A percentile compares a stretch with the other conserved stretches of the same genome.
Conservation (phyloP, 2,888 invertebrate genomes). For the Coelogynopora nodosa region DNA sequence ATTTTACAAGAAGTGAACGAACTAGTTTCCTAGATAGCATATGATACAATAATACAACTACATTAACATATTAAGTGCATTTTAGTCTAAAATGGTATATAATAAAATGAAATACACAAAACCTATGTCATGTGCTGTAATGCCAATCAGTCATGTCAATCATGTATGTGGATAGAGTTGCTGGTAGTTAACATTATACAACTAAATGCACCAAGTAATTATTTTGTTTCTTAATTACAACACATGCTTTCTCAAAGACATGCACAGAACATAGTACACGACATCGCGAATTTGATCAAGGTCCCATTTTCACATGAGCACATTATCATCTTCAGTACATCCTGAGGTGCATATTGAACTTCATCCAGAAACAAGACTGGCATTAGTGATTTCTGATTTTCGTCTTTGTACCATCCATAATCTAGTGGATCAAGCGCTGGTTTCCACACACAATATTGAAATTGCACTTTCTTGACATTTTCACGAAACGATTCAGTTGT, state of each 20-base stretch:
- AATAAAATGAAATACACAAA: no score
- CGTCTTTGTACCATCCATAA: not conserved
- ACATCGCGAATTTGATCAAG: not conserved
- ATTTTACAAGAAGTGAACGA: not conserved
- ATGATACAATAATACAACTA: not conserved
- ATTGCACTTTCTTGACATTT: not conserved
- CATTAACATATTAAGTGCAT: not conserved
- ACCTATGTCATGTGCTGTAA: not conserved
- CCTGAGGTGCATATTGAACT: not conserved
- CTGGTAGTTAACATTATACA: not conserved
- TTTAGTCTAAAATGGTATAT: not conserved
- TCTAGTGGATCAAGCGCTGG: not conserved
- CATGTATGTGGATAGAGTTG: not conserved
- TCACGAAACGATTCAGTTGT: not conserved
- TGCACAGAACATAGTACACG: not conserved
- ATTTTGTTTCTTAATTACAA: not conserved
- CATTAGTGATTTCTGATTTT: not conserved
- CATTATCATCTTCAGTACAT: not conserved
- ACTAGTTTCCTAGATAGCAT: not conserved
- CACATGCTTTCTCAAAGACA: not conserved
- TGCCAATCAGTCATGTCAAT: no score
- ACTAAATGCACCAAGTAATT: not conserved
- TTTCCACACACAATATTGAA: not conserved
- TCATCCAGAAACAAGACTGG: not conserved
- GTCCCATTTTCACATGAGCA: not conserved